Percentiles rank a stretch among this genome's conserved stretches.
Conservation (phyloP, 2,888 invertebrate species). For the Meloe dianella region DNA sequence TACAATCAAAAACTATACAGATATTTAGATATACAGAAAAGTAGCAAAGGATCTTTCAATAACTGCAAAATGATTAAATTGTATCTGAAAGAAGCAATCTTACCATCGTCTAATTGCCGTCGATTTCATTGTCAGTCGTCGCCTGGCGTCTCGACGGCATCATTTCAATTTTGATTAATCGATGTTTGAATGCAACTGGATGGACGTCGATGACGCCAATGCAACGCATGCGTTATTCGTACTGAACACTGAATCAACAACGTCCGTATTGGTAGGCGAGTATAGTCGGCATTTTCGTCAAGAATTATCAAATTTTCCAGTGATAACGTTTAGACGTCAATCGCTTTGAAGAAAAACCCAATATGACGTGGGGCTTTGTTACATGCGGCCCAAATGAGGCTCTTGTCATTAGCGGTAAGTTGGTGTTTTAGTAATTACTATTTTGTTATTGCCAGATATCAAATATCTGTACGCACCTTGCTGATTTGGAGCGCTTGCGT, state of each 20-base stretch:
- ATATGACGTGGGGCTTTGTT: constrained; percentile 81
- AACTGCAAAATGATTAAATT: too few relatives aligned
- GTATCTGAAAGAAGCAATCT: neutral
- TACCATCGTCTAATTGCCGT: neutral
- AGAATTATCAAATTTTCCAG: neutral
- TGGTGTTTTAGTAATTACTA: constrained; percentile 17
- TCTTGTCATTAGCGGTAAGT: constrained; percentile 88
- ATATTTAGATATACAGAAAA: too few relatives aligned
- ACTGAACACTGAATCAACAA: neutral
- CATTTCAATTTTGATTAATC: neutral
- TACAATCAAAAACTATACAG: neutral
- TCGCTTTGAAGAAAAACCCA: neutral
- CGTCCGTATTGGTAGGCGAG: neutral
- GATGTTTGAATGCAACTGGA: neutral
- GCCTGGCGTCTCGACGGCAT: neutral
- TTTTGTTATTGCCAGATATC: neutral
- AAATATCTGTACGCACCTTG: neutral
- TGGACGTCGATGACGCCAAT: neutral
- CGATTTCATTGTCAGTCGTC: neutral
- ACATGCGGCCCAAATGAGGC: constrained; percentile 96
- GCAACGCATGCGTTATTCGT: neutral
- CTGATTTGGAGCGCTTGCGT: neutral
- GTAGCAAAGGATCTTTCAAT: too few relatives aligned
- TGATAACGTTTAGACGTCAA: neutral
- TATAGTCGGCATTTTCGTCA: neutral